Percentiles rank a stretch among this genome's conserved stretches.
Evolutionary conservation across 2,888 invertebrate species (phyloP).

Genomic region (Isoperla grammatica): DNA sequence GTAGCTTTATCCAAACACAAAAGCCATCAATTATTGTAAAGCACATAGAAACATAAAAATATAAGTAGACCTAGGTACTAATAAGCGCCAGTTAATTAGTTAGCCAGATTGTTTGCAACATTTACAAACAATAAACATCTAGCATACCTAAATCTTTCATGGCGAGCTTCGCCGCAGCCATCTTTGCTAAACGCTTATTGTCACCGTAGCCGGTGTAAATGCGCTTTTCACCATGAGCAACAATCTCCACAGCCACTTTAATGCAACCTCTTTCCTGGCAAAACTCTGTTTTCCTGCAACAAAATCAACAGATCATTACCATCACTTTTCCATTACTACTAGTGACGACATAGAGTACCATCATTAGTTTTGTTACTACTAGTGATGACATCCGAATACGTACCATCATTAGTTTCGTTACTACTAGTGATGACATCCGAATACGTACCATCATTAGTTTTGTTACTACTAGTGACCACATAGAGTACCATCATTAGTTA

Average conservation of each 20-base stretch:
- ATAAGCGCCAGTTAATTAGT: too few relatives aligned
- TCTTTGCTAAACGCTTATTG: slow-evolving; percentile 65
- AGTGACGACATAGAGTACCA: neutral
- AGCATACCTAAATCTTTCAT: slow-evolving; percentile 39
- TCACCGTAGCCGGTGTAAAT: slow-evolving; percentile 64
- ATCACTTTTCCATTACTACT: neutral
- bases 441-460: too few relatives aligned
- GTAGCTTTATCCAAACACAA: too few relatives aligned
- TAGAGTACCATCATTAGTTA: neutral
- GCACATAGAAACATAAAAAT: too few relatives aligned
- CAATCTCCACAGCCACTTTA: slow-evolving; percentile 37
- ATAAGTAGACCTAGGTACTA: too few relatives aligned
- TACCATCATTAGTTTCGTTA: too few relatives aligned
- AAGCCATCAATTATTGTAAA: too few relatives aligned
- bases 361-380: too few relatives aligned
- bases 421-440: too few relatives aligned
- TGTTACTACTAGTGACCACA: too few relatives aligned
- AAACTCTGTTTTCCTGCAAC: slow-evolving; percentile 32
- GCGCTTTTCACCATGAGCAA: slow-evolving; percentile 51
- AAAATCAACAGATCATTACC: neutral
- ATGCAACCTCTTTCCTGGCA: neutral
- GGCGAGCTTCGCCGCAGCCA: slow-evolving; percentile 74
- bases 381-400: too few relatives aligned
- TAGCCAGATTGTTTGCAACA: too few relatives aligned
- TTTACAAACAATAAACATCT: slow-evolving; percentile 47